Evolutionary conservation across 2,113 vertebrate species (phyloP), one percentile per base, ranked within the genome.

Genomic region (Gobius niger): DNA sequence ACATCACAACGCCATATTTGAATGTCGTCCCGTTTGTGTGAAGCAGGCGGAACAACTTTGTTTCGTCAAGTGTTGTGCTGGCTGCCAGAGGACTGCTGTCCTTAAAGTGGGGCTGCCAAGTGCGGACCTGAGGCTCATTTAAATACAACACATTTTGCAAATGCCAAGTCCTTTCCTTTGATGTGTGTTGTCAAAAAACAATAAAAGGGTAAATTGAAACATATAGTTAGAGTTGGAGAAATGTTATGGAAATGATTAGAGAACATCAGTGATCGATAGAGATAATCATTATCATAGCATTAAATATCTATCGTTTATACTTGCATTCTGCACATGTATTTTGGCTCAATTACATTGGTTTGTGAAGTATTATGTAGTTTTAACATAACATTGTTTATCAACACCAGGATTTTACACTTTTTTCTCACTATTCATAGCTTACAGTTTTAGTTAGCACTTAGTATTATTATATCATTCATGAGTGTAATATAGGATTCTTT

Each of bases 191-290:
- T 89, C 70, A 82, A 85, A 81, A 74, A 81, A 86, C 67, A 72
- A 73, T 74, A 76, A 76, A 89, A 75, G 49, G 82, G 73, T 83
- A 83, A 87, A 81, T 82, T 24, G 15, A 88, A 82, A 79, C 66
- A 80, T 68, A 75, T 68, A 75, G 63, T 63, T 51, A 44, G 8
- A 1, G 63, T 74, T 54, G 61, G 70, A 81, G 60, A 70, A 80
- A 83, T 56, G 82, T 76, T 75, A 83, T 88, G 84, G 77, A 80
- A 90, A 81, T 83, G 64, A 87, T 88, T 81, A 85, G 54, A 80
- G 67, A 70, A 77, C 74, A 72, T 70, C 68, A 81, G 73, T 81
- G 59, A 74, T 83, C 57, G 61, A 67, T 76, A 74, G 57, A 73
- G 65, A 46, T 61, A 42, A 53, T 24, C 19, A 9, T 5, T n/a